These are phyloP conservation scores for Rhodinocichla rosea DNA, from an alignment of 2,113 vertebrate genomes.

Conservation along the genomic window DNA sequence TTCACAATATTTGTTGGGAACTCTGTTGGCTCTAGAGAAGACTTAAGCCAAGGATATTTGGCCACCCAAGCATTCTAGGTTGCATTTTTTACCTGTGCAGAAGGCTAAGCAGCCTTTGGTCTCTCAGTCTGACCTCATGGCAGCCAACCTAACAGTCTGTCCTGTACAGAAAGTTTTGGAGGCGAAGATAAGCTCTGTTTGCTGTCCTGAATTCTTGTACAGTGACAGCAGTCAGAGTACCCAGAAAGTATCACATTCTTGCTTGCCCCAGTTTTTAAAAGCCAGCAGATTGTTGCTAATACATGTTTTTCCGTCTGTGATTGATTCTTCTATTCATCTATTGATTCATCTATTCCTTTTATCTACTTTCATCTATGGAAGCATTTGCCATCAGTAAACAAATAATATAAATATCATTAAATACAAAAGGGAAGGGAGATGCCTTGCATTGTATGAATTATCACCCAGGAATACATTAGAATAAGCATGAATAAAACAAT, in stretches of 20 bases:
- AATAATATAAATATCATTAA: slow-evolving; percentile 32
- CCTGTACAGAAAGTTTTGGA: neutral
- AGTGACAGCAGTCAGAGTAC: neutral
- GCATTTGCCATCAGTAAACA: slow-evolving; percentile 29
- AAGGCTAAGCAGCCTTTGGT: neutral
- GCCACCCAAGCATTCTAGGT: neutral
- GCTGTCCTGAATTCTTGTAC: neutral
- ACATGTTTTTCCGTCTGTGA: neutral
- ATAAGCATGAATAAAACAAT: slow-evolving; percentile 50
- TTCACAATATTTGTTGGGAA: neutral
- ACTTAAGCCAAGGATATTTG: neutral
- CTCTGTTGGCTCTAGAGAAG: neutral
- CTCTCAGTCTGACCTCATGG: neutral
- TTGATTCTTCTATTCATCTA: slow-evolving; percentile 4
- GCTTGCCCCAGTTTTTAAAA: slow-evolving; percentile 27
- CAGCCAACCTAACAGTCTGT: neutral
- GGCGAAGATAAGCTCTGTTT: neutral
- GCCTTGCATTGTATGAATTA: neutral
- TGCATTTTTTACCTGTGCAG: neutral
- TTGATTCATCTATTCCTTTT: slow-evolving; percentile 29
- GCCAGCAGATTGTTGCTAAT: neutral
- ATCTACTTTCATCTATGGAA: slow-evolving; percentile 39
- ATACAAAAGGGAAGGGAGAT: neutral
- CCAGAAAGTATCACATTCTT: neutral
- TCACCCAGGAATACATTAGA: slow-evolving; percentile 17